Evolutionary conservation across 2,113 vertebrate species (phyloP).

Genomic region (Empidonax traillii): DNA sequence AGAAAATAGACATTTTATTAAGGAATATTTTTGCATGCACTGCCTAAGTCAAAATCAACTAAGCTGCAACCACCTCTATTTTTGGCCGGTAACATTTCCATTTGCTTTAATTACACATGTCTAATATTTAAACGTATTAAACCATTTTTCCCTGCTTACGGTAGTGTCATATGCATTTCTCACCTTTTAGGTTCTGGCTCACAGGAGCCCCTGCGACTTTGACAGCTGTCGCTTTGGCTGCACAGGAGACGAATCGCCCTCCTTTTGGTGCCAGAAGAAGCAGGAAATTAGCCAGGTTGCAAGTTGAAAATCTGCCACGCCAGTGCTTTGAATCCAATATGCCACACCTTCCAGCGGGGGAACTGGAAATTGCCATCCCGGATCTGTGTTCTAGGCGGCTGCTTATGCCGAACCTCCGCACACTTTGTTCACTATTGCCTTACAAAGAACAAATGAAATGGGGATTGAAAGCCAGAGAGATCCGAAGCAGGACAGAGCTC

Average conservation of each 20-base stretch:
- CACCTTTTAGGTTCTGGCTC: slow-evolving; percentile 80
- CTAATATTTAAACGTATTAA: slow-evolving; percentile 52
- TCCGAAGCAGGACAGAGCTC: slow-evolving; percentile 84
- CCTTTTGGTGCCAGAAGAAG: slow-evolving; percentile 81
- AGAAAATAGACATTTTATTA: slow-evolving; percentile 27
- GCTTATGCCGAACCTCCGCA: slow-evolving; percentile 63
- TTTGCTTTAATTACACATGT: slow-evolving; percentile 40
- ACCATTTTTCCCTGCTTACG: slow-evolving; percentile 53
- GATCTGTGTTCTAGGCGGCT: slow-evolving; percentile 62
- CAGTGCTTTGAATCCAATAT: slow-evolving; percentile 72
- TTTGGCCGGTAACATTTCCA: neutral
- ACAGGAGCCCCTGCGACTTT: slow-evolving; percentile 74
- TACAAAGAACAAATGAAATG: slow-evolving; percentile 73
- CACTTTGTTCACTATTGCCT: slow-evolving; percentile 70
- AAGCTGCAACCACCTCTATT: slow-evolving; percentile 6
- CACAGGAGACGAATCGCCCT: slow-evolving; percentile 77
- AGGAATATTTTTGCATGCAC: slow-evolving; percentile 35
- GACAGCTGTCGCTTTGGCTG: slow-evolving; percentile 83
- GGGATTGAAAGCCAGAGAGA: slow-evolving; percentile 72
- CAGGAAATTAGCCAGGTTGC: slow-evolving; percentile 85
- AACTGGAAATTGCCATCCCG: slow-evolving; percentile 67
- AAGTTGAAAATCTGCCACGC: slow-evolving; percentile 76
- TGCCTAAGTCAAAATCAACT: neutral
- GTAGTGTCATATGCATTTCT: slow-evolving; percentile 73
- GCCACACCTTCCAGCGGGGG: slow-evolving; percentile 76